Evolutionary conservation across 37 sponge, comb jelly and placozoan species (phyloP), one percentile per base, ranked within the genome.

Genomic region (Halisarca cf. caerulea): DNA sequence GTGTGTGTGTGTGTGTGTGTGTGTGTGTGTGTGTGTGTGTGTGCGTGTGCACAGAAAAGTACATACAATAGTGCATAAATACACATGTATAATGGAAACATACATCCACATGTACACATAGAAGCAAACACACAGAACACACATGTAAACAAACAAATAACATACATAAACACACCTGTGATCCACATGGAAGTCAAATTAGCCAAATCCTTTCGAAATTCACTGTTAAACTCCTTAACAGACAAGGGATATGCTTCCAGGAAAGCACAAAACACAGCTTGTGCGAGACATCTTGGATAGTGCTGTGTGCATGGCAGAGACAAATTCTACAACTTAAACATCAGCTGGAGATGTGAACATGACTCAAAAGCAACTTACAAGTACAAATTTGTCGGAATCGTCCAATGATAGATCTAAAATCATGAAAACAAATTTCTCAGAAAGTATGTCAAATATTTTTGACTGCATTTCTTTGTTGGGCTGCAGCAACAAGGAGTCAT

Each of bases 191-290:
- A 82, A 0, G 69, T 68, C 15, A 75, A 42, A 55, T 89, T 79
- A 27, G 85, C 66, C 17, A 93, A 34, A 58, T 81, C 82, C 14
- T 61, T 44, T 3, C 85, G 58, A 51, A 93, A 93, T 3, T 61
- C 55, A 15, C 62, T 41, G 59, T 84, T 62, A 32, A 93, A 79
- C 33, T 40, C 20, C 61, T 66, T 81, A 38, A 61, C 60, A n/a
- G 90, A 87, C 2, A 81, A 38, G 0, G 94, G 94, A 37, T 87
- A 93, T 23, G 88, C 85, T 24, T 89, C 74, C 24, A 87, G 85
- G 72, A 93, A 93, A 2, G 72, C 69, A 68, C 81, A 59, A 66
- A 69, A 93, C 43, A 93, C 58, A 28, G 90, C 90, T 64, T 93
- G 85, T 44, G 82, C 84, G 24, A 93, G 57, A 55, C 85, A 93